phyloP scores from a whole-genome alignment of 2,797 vertebrate species.

The Micromesistius poutassou region DNA sequence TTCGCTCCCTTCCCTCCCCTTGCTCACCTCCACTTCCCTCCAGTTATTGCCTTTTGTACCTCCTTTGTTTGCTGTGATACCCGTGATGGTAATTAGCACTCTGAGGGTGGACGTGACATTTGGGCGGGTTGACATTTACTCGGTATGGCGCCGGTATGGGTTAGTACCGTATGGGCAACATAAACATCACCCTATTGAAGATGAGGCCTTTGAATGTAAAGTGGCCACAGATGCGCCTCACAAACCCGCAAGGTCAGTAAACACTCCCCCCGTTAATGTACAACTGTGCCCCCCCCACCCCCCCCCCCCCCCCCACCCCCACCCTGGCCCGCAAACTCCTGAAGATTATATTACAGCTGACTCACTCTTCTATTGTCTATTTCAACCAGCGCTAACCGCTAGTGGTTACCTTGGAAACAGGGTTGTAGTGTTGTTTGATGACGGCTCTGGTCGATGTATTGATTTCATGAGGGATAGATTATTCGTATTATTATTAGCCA shows the following conservation, averaged over 20 bases:
- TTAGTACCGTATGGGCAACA: background rate
- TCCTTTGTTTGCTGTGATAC: background rate
- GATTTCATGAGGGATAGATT: background rate
- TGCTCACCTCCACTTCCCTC: background rate
- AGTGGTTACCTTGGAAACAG: background rate
- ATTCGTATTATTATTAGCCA: background rate
- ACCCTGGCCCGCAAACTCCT: background rate
- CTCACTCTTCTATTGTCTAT: background rate
- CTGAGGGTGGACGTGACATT: background rate
- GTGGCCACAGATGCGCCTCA: background rate
- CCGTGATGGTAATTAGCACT: background rate
- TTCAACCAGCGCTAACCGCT: background rate
- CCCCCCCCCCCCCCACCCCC: too few species aligned
- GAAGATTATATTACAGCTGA: background rate
- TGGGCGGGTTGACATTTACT: background rate
- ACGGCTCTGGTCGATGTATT: background rate
- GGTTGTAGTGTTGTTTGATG: background rate
- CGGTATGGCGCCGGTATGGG: background rate
- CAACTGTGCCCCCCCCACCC: background rate
- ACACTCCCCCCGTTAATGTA: background rate
- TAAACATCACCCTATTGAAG: background rate
- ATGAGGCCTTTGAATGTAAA: background rate
- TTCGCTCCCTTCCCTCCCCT: too few species aligned
- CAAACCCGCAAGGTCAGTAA: background rate
- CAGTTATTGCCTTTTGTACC: background rate